Conservation (phyloP, 2,888 invertebrate genomes). For the Microplitis manilae region DNA sequence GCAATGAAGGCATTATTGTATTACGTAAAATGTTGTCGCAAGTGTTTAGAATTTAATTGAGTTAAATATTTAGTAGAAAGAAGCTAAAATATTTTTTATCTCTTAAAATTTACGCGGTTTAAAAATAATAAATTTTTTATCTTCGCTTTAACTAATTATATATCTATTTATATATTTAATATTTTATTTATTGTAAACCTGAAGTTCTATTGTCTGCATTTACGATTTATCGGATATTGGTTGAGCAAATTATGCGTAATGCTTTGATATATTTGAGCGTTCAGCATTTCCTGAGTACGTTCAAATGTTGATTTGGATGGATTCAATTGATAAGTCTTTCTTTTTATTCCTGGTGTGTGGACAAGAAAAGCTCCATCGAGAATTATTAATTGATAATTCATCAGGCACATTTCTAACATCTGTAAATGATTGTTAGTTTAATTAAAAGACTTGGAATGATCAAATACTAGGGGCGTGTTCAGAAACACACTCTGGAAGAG, state of each 20-base stretch:
- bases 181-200: not conserved
- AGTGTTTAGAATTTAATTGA: conserved; percentile 5
- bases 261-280: conserved; percentile 64
- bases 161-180: not conserved
- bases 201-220: conserved; percentile 57
- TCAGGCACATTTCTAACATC: conserved; percentile 85
- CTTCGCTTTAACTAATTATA: not conserved
- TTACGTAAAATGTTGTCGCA: not conserved
- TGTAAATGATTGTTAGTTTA: conserved; percentile 62
- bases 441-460: no score
- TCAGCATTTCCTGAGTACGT: conserved; percentile 60
- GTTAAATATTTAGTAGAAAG: conserved; percentile 1
- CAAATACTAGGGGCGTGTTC: no score
- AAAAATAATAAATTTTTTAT: conserved; percentile 6
- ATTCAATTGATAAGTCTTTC: conserved; percentile 63
- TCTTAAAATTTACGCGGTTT: not conserved
- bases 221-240: conserved; percentile 62
- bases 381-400: conserved; percentile 81
- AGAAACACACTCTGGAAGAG: no score
- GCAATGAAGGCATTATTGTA: conserved; percentile 13
- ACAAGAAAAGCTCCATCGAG: conserved; percentile 83
- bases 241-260: conserved; percentile 63
- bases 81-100: conserved; percentile 8
- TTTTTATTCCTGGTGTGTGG: conserved; percentile 79
- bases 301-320: conserved; percentile 48